Conservation (phyloP, 2,888 invertebrate genomes). For the Harpalus rufipes region DNA sequence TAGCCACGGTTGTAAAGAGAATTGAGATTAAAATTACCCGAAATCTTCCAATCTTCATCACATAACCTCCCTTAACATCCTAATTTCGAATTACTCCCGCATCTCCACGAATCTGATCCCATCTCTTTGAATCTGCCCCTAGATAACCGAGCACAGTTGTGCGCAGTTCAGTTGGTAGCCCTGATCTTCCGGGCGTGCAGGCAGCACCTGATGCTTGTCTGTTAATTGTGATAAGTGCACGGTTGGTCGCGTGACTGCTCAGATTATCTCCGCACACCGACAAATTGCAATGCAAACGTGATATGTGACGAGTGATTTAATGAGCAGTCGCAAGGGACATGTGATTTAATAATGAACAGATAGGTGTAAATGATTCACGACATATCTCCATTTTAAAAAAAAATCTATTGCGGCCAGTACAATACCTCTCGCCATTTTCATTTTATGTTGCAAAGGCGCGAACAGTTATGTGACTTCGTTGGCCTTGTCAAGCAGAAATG, state of each 20-base stretch:
- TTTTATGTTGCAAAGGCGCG: too few relatives aligned
- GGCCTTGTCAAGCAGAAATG: too few relatives aligned
- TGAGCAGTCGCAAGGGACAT: neutral
- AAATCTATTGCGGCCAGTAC: too few relatives aligned
- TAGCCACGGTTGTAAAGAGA: neutral
- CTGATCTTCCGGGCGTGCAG: neutral
- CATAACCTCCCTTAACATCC: neutral
- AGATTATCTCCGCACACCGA: slow-evolving; percentile 30
- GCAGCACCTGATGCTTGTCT: slow-evolving; percentile 59
- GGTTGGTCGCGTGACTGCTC: slow-evolving; percentile 27
- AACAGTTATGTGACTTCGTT: too few relatives aligned
- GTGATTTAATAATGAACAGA: neutral
- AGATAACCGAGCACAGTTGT: neutral
- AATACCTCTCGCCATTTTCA: too few relatives aligned
- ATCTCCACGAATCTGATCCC: neutral
- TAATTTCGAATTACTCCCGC: neutral
- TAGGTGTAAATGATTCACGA: neutral
- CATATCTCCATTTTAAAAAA: too few relatives aligned
- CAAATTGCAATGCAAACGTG: slow-evolving; percentile 43
- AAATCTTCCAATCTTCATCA: neutral
- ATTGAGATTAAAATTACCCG: neutral
- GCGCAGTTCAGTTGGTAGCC: slow-evolving; percentile 6
- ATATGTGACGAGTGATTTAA: slow-evolving; percentile 20
- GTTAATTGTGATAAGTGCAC: slow-evolving; percentile 57
- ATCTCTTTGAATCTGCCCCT: neutral